A percentile compares a stretch with the other conserved stretches of the same genome.
These are phyloP conservation scores for Microcebus tavaratra DNA, from an alignment of 2,113 vertebrate genomes.

Conservation along the genomic window DNA sequence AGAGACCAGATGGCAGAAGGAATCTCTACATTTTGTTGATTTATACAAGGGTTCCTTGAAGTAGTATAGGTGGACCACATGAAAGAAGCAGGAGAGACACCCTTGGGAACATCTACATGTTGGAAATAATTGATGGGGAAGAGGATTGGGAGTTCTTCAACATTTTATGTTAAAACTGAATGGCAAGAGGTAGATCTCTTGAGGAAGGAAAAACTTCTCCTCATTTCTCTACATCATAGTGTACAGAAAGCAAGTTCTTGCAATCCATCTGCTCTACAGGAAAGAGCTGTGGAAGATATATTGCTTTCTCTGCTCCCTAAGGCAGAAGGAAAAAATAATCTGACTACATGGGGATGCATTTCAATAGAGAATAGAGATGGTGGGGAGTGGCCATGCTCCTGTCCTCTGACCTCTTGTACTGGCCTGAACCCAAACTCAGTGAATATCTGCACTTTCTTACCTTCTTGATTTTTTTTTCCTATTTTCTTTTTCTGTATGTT, in stretches of 20 bases:
- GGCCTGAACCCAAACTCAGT: neutral
- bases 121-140: neutral
- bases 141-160: neutral
- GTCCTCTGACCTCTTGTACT: accelerated
- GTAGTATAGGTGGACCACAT: neutral
- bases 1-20: neutral
- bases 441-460: neutral
- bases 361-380: neutral
- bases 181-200: neutral
- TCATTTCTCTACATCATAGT: neutral
- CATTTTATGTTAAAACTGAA: neutral
- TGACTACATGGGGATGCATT: neutral
- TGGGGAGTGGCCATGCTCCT: neutral
- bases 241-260: neutral
- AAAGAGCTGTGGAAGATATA: neutral
- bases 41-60: neutral
- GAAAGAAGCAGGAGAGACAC: neutral
- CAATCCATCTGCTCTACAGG: neutral
- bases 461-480: neutral
- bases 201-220: too few species aligned
- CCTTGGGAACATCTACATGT: accelerated
- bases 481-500: neutral
- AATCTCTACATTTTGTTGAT: neutral
- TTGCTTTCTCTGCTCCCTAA: neutral
- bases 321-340: neutral